A percentile compares a stretch with the other conserved stretches of the same genome.
These are phyloP conservation scores for Chlorocebus sabaeus DNA, from an alignment of 2,113 vertebrate species.

Conservation along the genomic window DNA sequence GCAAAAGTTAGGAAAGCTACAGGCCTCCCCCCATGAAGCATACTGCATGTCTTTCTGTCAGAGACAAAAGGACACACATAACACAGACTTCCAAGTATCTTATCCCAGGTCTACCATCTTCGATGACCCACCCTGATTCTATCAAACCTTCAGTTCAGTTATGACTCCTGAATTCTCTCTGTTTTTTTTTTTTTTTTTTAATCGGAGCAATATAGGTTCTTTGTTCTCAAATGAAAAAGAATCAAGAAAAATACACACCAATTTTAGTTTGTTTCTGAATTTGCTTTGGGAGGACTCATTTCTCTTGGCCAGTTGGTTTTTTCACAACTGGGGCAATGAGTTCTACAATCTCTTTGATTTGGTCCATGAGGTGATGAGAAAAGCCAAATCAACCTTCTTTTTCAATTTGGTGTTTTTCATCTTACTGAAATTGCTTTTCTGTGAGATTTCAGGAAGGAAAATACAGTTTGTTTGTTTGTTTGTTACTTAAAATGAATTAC, in stretches of 20 bases:
- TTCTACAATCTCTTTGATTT: slow-evolving; percentile 40
- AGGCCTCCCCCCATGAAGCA: not conserved
- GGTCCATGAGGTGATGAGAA: slow-evolving; percentile 24
- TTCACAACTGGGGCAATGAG: slow-evolving; percentile 2
- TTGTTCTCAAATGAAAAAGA: slow-evolving; percentile 10
- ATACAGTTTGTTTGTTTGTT: slow-evolving; percentile 33
- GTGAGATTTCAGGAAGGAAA: slow-evolving; percentile 55
- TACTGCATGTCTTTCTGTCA: not conserved
- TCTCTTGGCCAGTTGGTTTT: not conserved
- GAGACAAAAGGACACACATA: not conserved
- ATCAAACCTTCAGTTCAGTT: not conserved
- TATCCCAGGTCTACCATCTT: not conserved
- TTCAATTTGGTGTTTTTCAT: slow-evolving; percentile 53
- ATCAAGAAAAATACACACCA: slow-evolving; percentile 20
- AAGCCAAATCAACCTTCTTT: slow-evolving; percentile 47
- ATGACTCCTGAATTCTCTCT: not conserved
- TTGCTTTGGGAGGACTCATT: not conserved
- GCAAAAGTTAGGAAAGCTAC: not conserved
- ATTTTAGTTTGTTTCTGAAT: slow-evolving; percentile 50
- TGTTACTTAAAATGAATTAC: slow-evolving; percentile 64
- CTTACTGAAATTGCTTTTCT: slow-evolving; percentile 59
- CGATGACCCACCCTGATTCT: not conserved
- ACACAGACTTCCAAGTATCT: not conserved
- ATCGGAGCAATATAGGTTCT: not conserved
- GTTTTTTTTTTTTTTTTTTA: not conserved